These are phyloP conservation scores for Drosophila parvula DNA, from an alignment of 1,140 invertebrate genomes.

Conservation along the genomic window DNA sequence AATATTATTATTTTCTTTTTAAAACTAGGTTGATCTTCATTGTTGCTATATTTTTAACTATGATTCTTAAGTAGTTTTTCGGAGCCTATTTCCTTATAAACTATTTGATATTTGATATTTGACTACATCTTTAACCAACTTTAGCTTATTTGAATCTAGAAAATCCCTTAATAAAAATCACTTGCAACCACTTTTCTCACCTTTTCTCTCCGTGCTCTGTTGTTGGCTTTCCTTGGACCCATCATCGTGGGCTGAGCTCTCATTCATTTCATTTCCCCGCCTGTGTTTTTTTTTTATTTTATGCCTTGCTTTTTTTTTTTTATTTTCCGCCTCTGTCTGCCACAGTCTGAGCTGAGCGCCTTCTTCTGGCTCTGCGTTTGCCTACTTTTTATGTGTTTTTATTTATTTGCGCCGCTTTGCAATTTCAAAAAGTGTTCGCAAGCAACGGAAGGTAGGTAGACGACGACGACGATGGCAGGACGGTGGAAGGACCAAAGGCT, in stretches of 20 bases:
- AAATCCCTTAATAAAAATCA: background rate
- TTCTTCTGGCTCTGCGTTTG: constrained; percentile 44
- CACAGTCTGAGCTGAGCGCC: background rate
- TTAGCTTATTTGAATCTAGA: too few relatives aligned
- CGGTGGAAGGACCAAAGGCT: constrained; percentile 35
- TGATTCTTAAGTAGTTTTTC: too few relatives aligned
- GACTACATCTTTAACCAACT: too few relatives aligned
- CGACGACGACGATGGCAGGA: background rate
- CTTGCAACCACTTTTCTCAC: background rate
- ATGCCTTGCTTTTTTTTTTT: constrained; percentile 62
- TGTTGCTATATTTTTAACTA: too few relatives aligned
- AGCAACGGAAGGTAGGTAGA: background rate
- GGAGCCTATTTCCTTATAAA: too few relatives aligned
- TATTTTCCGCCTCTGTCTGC: constrained; percentile 62
- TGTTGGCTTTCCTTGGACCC: constrained; percentile 20
- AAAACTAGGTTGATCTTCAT: too few relatives aligned
- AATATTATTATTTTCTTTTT: too few relatives aligned
- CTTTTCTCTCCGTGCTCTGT: constrained; percentile 28
- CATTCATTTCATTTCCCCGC: constrained; percentile 73
- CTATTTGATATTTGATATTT: too few relatives aligned
- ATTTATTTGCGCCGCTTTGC: constrained; percentile 81
- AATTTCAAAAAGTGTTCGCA: constrained; percentile 78
- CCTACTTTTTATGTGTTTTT: constrained; percentile 81
- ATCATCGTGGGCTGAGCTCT: constrained; percentile 56
- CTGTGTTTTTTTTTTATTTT: constrained; percentile 43